Conservation (phyloP, 2,113 vertebrate genomes). For the Brachionichthys hirsutus region DNA sequence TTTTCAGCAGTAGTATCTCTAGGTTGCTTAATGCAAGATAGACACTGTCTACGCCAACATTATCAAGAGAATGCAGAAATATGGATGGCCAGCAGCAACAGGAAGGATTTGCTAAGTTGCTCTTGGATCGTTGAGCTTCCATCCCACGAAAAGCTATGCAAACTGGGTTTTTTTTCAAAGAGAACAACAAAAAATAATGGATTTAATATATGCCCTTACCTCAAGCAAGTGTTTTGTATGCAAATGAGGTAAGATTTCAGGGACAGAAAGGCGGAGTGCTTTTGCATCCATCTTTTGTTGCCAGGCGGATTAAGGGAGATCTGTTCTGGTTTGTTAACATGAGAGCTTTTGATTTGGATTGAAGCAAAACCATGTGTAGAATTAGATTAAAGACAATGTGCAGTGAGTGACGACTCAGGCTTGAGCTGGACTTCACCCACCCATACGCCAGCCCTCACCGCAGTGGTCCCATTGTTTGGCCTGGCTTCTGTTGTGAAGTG, state of each 20-base stretch:
- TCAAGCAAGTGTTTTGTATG: slow-evolving; percentile 77
- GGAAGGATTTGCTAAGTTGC: slow-evolving; percentile 75
- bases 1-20: slow-evolving; percentile 50
- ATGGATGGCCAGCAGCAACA: slow-evolving; percentile 72
- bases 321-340: slow-evolving; percentile 82
- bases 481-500: slow-evolving; percentile 64
- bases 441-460: slow-evolving; percentile 44
- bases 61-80: slow-evolving; percentile 74
- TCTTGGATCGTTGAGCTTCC: slow-evolving; percentile 59
- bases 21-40: slow-evolving; percentile 35
- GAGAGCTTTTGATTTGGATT: slow-evolving; percentile 79
- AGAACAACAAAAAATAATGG: slow-evolving; percentile 77
- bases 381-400: slow-evolving; percentile 81
- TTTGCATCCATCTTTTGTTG: slow-evolving; percentile 77
- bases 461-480: slow-evolving; percentile 66
- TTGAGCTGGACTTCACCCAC: slow-evolving; percentile 67
- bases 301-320: slow-evolving; percentile 77
- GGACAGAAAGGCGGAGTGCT: slow-evolving; percentile 74
- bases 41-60: slow-evolving; percentile 56
- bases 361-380: slow-evolving; percentile 80
- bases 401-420: slow-evolving; percentile 67
- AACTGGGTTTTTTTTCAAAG: slow-evolving; percentile 68
- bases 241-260: slow-evolving; percentile 79
- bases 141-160: slow-evolving; percentile 73
- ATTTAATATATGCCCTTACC: slow-evolving; percentile 81